Base-by-base conservation (phyloP, 2,888 invertebrate genomes). In the Sesia apiformis region DNA sequence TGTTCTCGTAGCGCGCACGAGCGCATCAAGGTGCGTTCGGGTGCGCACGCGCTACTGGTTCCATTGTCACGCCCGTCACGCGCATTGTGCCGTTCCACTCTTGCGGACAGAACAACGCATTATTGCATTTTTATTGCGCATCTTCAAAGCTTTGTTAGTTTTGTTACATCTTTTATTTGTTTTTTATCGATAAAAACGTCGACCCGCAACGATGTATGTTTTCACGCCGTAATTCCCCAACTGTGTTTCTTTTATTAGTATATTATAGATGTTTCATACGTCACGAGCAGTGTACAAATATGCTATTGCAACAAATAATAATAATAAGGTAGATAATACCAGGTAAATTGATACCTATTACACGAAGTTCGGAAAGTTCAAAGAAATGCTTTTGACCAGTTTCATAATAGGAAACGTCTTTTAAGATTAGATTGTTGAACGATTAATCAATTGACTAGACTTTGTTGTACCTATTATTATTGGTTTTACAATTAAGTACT, bases 51-150 rank as follows among this genome's bases (percentile, higher is more conserved):
- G 88, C 72, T 81, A 76, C 56, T 76, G 74, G 62, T 63, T 74
- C 81, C 69, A 83, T 86, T 86, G 82, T 84, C 74, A 73, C 79
- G 70, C 78, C 64, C 79, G 81, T 81, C 83, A 83, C 84, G 84
- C 81, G 62, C 74, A 74, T 79, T 76, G 75, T 67, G 63, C 69
- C 64, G 68, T 66, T 63, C 74, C 74, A 71, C 70, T 68, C 69
- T 70, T 70, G 76, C 71, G 72, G 73, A 70, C 76, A 75, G 74
- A 73, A 78, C 73, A 76, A 72, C 72, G 67, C 81, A 73, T 84
- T 85, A 88, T 84, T 84, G 77, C 84, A 75, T 84, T 84, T 86
- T 87, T 83, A 87, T 88, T 84, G 80, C 85, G 77, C 84, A 84
- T 86, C 88, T 85, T 87, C 83, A 84, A 78, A 81, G 78, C 78